Conservation (phyloP, 2,113 vertebrate species). For the Myocastor coypus region DNA sequence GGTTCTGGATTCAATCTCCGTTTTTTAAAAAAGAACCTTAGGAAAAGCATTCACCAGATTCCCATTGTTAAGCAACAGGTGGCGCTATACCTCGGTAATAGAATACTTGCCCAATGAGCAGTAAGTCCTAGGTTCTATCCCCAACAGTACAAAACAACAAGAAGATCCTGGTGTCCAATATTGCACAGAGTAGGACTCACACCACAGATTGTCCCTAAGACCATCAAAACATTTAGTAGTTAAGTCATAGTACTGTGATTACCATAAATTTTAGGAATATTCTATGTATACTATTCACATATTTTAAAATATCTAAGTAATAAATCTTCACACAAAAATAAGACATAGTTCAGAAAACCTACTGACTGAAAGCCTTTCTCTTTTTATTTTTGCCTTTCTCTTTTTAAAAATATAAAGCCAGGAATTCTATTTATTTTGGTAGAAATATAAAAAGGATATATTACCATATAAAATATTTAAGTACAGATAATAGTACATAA, state of each 20-base stretch:
- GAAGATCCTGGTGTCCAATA: not conserved
- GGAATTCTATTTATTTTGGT: not conserved
- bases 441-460: slow-evolving; percentile 29
- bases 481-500: not conserved
- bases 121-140: not conserved
- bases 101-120: not conserved
- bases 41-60: slow-evolving; percentile 30
- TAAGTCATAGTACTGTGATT: not conserved
- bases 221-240: not conserved
- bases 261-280: not conserved
- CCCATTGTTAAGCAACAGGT: not conserved
- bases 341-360: slow-evolving; percentile 38
- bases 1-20: not conserved
- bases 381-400: too few relatives aligned
- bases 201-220: not conserved
- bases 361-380: slow-evolving; percentile 12
- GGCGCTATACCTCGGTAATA: not conserved
- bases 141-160: not conserved
- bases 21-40: not conserved
- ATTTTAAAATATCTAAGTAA: slow-evolving; percentile 21
- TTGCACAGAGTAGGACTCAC: not conserved
- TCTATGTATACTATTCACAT: not conserved
- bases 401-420: slow-evolving; percentile 2
- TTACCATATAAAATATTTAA: not conserved
- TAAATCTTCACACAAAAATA: slow-evolving; percentile 24